Conservation (phyloP, 2,888 invertebrate species). For the Automeris io region DNA sequence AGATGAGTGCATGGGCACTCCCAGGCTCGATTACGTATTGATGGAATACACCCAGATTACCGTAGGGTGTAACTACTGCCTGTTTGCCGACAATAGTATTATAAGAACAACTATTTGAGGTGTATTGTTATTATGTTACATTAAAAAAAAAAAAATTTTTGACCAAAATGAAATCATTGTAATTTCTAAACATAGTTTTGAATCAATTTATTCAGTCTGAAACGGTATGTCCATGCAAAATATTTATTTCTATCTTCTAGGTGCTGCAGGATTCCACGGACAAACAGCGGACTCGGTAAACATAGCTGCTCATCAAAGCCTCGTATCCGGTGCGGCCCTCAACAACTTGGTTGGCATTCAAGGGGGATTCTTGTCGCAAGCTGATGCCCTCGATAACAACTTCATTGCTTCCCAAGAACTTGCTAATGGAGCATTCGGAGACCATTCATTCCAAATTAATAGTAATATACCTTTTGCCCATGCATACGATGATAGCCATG, state of each 20-base stretch:
- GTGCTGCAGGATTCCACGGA: constrained; percentile 64
- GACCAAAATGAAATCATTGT: too few species aligned
- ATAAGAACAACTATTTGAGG: too few species aligned
- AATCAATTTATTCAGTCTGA: too few species aligned
- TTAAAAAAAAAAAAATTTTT: too few species aligned
- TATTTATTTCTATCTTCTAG: constrained; percentile 27
- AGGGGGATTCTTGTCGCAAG: constrained; percentile 45
- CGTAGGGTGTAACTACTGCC: too few species aligned
- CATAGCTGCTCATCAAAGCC: constrained; percentile 65
- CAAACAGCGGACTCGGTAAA: constrained; percentile 66
- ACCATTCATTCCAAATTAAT: constrained; percentile 23
- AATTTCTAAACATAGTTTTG: too few species aligned
- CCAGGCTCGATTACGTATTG: too few species aligned
- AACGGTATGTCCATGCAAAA: too few species aligned
- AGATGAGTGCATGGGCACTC: too few species aligned
- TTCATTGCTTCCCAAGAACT: constrained; percentile 62
- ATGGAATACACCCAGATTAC: too few species aligned
- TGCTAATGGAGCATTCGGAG: constrained; percentile 24
- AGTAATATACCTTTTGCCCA: constrained; percentile 20
- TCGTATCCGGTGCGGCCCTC: constrained; percentile 62
- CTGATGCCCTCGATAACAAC: constrained; percentile 52
- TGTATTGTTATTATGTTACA: too few species aligned
- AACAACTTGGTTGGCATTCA: constrained; percentile 67
- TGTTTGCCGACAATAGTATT: too few species aligned
- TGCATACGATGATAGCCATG: constrained; percentile 17